Conservation (phyloP, 1,140 invertebrate species). For the Oncopodura yosiiana region DNA sequence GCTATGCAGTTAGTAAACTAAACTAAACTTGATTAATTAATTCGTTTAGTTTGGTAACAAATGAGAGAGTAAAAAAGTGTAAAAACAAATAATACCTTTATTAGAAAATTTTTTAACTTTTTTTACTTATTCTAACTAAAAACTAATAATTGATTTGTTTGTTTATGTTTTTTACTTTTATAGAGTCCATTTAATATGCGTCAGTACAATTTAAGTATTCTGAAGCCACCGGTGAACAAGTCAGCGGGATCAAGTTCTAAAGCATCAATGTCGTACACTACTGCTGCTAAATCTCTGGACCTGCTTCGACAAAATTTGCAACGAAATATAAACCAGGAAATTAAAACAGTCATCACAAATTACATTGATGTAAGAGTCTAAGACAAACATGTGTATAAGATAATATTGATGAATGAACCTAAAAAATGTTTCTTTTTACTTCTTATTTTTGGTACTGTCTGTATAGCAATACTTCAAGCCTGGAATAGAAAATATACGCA, state of each 20-base stretch:
- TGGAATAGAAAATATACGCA: slow-evolving; percentile 64
- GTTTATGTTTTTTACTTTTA: slow-evolving; percentile 9
- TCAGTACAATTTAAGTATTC: slow-evolving; percentile 34
- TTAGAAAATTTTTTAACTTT: no score
- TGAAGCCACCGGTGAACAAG: slow-evolving; percentile 32
- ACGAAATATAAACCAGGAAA: slow-evolving; percentile 62
- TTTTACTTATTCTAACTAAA: background rate
- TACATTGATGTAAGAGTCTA: slow-evolving; percentile 55
- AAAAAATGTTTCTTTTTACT: slow-evolving; percentile 2
- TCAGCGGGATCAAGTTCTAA: slow-evolving; percentile 24
- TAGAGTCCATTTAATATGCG: slow-evolving; percentile 35
- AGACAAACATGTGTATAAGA: background rate
- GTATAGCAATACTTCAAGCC: slow-evolving; percentile 64
- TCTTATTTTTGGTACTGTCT: slow-evolving; percentile 26
- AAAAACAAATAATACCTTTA: no score
- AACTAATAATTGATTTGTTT: background rate
- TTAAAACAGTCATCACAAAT: slow-evolving; percentile 61
- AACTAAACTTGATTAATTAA: no score
- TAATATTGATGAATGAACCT: background rate
- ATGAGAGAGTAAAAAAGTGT: no score
- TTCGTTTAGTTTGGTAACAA: no score
- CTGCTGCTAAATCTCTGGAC: slow-evolving; percentile 45
- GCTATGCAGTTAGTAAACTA: no score
- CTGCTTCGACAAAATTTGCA: slow-evolving; percentile 63
- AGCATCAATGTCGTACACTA: slow-evolving; percentile 28